Evolutionary conservation across 2,797 vertebrate species (phyloP).

Genomic region (Melanotaenia parkinsoni): DNA sequence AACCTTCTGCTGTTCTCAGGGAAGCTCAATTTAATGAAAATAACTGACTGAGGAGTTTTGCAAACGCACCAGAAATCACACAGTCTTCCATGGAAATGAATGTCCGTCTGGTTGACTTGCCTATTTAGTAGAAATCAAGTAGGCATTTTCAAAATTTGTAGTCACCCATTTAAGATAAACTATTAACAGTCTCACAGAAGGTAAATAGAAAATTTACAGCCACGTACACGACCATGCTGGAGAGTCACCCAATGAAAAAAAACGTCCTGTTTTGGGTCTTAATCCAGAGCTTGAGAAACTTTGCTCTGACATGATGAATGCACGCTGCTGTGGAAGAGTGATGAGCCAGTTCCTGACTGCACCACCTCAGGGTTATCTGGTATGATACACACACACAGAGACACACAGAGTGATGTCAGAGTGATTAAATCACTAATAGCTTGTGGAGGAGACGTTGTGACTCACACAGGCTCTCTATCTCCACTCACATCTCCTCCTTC

Average conservation of each 20-base stretch:
- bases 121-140: background rate
- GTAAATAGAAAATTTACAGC: background rate
- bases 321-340: constrained; percentile 39
- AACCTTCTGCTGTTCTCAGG: too few relatives aligned
- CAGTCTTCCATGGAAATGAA: background rate
- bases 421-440: constrained; percentile 78
- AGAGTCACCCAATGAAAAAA: background rate
- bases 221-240: background rate
- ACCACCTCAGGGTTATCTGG: constrained; percentile 64
- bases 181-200: background rate
- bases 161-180: background rate
- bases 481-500: constrained; percentile 47
- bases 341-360: constrained; percentile 65
- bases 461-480: constrained; percentile 67
- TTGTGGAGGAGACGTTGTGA: constrained; percentile 69
- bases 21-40: background rate
- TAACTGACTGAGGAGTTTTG: background rate
- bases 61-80: background rate
- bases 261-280: constrained; percentile 33
- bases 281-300: constrained; percentile 38
- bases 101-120: background rate
- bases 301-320: constrained; percentile 51
- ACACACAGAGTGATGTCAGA: constrained; percentile 57
- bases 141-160: too few relatives aligned
- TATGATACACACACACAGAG: constrained; percentile 52